Conservation (phyloP, 1,140 invertebrate species). For the Megalonaias nervosa region DNA sequence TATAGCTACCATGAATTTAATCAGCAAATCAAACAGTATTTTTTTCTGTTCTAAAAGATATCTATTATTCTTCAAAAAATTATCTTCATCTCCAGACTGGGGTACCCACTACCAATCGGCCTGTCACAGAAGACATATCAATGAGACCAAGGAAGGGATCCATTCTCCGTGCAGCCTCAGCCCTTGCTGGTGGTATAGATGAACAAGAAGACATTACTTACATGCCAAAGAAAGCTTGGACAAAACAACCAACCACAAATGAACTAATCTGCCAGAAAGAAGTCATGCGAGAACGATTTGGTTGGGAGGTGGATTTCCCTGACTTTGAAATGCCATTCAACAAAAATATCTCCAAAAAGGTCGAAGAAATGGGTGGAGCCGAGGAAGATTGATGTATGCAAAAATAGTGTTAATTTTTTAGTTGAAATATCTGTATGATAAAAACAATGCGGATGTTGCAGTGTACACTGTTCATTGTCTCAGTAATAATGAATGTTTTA, state of each 20-base stretch:
- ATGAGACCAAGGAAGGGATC: conserved; percentile 60
- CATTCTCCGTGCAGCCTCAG: conserved; percentile 66
- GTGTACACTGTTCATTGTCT: too few species aligned
- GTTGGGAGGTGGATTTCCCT: conserved; percentile 72
- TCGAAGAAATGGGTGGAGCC: conserved; percentile 44
- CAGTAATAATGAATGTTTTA: too few species aligned
- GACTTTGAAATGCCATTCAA: conserved; percentile 72
- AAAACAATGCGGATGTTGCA: too few species aligned
- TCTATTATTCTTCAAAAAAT: too few species aligned
- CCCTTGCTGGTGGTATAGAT: conserved; percentile 65
- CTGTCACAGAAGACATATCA: conserved; percentile 22
- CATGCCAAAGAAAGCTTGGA: conserved; percentile 66
- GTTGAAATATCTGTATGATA: too few species aligned
- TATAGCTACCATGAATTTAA: too few species aligned
- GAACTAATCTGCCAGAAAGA: conserved; percentile 61
- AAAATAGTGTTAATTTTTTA: too few species aligned
- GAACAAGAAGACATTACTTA: conserved; percentile 69
- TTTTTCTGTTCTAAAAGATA: too few species aligned
- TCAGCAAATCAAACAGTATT: too few species aligned
- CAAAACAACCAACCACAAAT: conserved; percentile 62
- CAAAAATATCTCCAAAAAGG: conserved; percentile 62
- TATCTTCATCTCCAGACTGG: too few species aligned
- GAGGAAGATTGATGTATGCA: conserved; percentile 49
- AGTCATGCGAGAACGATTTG: conserved; percentile 59
- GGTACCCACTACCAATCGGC: too few species aligned